Evolutionary conservation across 2,797 vertebrate species (phyloP).

Genomic region (Muscicapa striata): DNA sequence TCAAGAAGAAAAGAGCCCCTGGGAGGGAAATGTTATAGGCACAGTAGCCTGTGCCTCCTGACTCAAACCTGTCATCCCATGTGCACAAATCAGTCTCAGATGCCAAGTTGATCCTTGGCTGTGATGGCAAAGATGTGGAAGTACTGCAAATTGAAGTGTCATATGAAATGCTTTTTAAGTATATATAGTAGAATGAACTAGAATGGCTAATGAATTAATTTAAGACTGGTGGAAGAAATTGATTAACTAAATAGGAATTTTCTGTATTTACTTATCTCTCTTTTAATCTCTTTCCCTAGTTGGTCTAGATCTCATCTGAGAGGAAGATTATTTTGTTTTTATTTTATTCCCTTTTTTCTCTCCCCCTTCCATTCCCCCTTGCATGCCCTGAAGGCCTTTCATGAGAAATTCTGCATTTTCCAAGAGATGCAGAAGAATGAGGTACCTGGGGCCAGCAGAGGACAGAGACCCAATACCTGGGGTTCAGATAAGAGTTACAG

Average conservation of each 20-base stretch:
- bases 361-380: constrained; percentile 26
- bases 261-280: constrained; percentile 23
- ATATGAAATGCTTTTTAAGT: not conserved
- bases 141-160: not conserved
- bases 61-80: not conserved
- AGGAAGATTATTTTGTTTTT: constrained; percentile 37
- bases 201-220: not conserved
- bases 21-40: not conserved
- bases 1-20: not conserved
- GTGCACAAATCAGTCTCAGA: not conserved
- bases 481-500: constrained; percentile 62
- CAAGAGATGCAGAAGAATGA: constrained; percentile 68
- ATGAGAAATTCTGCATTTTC: constrained; percentile 57
- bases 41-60: not conserved
- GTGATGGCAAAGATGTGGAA: not conserved
- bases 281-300: constrained; percentile 4
- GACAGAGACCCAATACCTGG: not conserved
- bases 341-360: constrained; percentile 43
- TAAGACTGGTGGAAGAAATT: not conserved
- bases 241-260: not conserved
- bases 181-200: not conserved
- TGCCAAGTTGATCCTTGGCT: not conserved
- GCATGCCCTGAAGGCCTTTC: constrained; percentile 55
- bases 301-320: constrained; percentile 12
- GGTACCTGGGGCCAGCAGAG: constrained; percentile 54